phyloP scores from a whole-genome alignment of 2,113 vertebrate genomes.

The Takifugu bimaculatus region DNA sequence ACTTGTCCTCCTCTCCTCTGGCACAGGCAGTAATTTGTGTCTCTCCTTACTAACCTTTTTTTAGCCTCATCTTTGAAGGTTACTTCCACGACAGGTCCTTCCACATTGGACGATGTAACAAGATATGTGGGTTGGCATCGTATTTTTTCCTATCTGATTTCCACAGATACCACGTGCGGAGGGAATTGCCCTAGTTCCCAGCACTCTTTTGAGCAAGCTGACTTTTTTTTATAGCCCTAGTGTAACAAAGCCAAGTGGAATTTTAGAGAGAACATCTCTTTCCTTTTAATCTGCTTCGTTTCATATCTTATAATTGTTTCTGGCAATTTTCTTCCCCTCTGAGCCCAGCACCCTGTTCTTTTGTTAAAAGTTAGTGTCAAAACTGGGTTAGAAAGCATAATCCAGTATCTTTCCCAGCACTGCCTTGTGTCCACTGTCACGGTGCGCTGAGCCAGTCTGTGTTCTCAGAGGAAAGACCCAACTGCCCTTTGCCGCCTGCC shows the following conservation, averaged over 20 bases:
- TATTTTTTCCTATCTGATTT: conserved; percentile 10
- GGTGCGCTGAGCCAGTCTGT: conserved; percentile 31
- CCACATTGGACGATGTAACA: neutral
- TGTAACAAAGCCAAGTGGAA: too few species aligned
- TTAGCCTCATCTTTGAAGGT: conserved; percentile 31
- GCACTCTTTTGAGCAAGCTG: conserved; percentile 15
- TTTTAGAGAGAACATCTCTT: conserved; percentile 11
- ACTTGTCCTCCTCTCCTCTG: conserved; percentile 36
- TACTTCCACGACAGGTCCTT: conserved; percentile 3
- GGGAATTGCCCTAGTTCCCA: conserved; percentile 38
- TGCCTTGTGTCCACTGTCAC: conserved; percentile 24
- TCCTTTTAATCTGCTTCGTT: conserved; percentile 14
- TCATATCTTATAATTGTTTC: conserved; percentile 10
- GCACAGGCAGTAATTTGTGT: conserved; percentile 41
- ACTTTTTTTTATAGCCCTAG: neutral
- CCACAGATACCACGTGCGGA: neutral
- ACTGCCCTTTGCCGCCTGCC: conserved; percentile 36
- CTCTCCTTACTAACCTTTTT: conserved; percentile 28
- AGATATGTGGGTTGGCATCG: conserved; percentile 9
- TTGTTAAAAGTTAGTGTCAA: neutral
- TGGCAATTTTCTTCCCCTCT: neutral
- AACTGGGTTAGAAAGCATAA: conserved; percentile 31
- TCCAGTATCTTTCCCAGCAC: conserved; percentile 29
- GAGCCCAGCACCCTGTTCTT: conserved; percentile 4
- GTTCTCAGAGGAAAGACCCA: conserved; percentile 38